A percentile compares a stretch with the other conserved stretches of the same genome.
phyloP scores from a whole-genome alignment of 2,797 vertebrate genomes.

The Perodicticus potto region DNA sequence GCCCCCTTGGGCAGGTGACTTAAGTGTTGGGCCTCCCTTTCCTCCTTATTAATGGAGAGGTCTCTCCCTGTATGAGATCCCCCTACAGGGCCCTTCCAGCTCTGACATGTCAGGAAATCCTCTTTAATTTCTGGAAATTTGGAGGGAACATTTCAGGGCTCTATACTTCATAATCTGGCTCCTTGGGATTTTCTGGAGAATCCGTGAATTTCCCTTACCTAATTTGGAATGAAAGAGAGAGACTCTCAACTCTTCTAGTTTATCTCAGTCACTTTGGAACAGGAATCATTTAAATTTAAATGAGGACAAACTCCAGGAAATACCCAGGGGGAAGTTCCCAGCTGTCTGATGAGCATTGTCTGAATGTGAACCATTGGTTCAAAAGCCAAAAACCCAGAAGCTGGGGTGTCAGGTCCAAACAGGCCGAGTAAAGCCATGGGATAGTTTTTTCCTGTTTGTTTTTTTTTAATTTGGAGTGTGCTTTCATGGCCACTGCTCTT shows the following conservation, averaged over 20 bases:
- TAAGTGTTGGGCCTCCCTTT: neutral
- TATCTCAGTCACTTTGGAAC: slow-evolving; percentile 5
- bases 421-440: neutral
- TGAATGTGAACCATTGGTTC: neutral
- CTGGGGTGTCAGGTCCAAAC: neutral
- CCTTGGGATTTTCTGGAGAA: neutral
- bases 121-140: slow-evolving; percentile 18
- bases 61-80: slow-evolving; percentile 8
- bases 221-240: slow-evolving; percentile 3
- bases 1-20: slow-evolving; percentile 29
- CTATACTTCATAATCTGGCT: neutral
- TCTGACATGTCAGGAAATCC: slow-evolving; percentile 45
- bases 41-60: neutral
- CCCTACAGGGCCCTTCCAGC: neutral
- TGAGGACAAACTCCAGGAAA: slow-evolving; percentile 16
- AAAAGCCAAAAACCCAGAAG: neutral
- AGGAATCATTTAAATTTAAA: neutral
- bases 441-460: neutral
- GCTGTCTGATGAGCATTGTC: neutral
- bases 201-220: neutral
- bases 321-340: neutral
- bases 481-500: neutral
- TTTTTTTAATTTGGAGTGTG: neutral
- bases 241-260: neutral
- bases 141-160: neutral